Base-by-base conservation (phyloP, 2,888 invertebrate genomes). In the Drosophila incognita region DNA sequence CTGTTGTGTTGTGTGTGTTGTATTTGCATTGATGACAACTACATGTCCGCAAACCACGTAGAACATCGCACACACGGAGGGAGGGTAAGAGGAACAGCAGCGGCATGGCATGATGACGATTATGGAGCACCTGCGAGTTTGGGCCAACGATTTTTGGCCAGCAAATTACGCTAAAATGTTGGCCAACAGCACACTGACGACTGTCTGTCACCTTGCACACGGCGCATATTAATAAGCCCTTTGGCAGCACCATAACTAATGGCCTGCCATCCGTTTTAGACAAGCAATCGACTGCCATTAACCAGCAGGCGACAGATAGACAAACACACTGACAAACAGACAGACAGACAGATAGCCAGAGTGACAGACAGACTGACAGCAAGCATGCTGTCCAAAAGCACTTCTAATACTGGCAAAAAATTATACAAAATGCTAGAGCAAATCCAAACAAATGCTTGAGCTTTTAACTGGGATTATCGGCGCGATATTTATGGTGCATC, bases 1-100 rank as follows among this genome's bases (percentile, higher is more conserved):
- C 33, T 46, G 8, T 11, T 4, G 10, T 18, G 38, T 15, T 69
- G 63, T 18, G 18, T 69, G 69, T 67, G 75, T 79, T 82, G 87
- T 85, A 86, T 86, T 86, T 86, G 85, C 87, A 86, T 86, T 86
- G 85, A 86, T 82, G 85, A 86, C 87, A 86, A 83, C 85, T 83
- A 82, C 85, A 87, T 84, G 84, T 87, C 87, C 81, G 60, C 83
- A 81, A 46, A 42, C 71, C 76, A 69, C 56, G 24, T 46, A 46
- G 21, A 24, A 8, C 46, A 46, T 46, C 21, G 21, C 10, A 36
- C 2, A 27, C 46, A 13, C 46, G 15, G 2, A 21, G 8, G 8
- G 5, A 11, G 52, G 21, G 13, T 4, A 4, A 13, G 1, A 18
- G 10, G 24, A 4, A 10, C 7, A 21, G 46, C 7, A 46, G 24